Conservation (phyloP, 2,888 invertebrate species). For the Melanostoma mellinum region DNA sequence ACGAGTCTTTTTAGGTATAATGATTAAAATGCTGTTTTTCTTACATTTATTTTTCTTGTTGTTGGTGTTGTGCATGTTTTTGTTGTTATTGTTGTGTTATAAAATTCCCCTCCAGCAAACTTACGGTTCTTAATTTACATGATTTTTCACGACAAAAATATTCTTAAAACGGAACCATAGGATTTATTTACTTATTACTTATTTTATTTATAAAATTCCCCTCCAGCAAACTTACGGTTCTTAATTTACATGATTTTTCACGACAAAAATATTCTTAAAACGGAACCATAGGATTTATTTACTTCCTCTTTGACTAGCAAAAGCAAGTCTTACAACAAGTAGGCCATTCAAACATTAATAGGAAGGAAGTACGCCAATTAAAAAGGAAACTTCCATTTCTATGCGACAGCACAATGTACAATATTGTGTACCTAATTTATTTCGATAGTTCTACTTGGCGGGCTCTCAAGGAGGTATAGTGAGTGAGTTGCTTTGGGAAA, state of each 20-base stretch:
- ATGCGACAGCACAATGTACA: conserved; percentile 16
- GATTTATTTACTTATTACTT: conserved; percentile 40
- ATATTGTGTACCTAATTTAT: conserved; percentile 29
- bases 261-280: conserved; percentile 27
- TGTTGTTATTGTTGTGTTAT: neutral
- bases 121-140: conserved; percentile 53
- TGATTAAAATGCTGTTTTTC: conserved; percentile 17
- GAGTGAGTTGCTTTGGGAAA: neutral
- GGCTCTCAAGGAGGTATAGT: neutral
- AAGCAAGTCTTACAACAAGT: conserved; percentile 38
- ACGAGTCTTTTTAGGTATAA: conserved; percentile 28
- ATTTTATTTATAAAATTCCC: too few relatives aligned
- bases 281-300: conserved; percentile 34
- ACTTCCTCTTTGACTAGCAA: conserved; percentile 22
- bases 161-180: conserved; percentile 28
- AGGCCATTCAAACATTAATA: conserved; percentile 32
- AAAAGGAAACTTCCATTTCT: conserved; percentile 30
- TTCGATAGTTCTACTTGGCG: conserved; percentile 30
- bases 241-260: conserved; percentile 51
- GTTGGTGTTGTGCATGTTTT: neutral
- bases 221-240: conserved; percentile 28
- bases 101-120: conserved; percentile 5
- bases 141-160: conserved; percentile 34
- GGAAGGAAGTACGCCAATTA: conserved; percentile 42
- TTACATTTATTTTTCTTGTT: neutral